Evolutionary conservation across 2,888 invertebrate genomes (phyloP).

Genomic region (Metopia argyrocephala): DNA sequence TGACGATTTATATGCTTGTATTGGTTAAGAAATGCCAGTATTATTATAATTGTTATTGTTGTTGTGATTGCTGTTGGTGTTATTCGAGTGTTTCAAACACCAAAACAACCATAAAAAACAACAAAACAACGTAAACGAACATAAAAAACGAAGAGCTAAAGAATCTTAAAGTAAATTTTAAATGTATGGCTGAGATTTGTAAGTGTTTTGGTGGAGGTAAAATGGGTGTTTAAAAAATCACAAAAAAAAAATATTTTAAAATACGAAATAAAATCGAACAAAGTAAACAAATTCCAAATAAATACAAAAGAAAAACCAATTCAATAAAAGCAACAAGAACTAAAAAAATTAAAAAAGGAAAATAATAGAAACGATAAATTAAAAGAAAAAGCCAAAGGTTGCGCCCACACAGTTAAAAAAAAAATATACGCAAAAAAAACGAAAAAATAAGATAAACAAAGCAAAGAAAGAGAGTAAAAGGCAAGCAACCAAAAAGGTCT

Average conservation of each 20-base stretch:
- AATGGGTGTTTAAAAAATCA: no score
- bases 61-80: no score
- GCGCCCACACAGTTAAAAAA: constrained; percentile 26
- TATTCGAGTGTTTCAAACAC: background rate
- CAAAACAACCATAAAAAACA: constrained; percentile 4
- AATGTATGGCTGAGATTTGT: no score
- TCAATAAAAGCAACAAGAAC: background rate
- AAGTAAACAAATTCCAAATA: background rate
- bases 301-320: constrained; percentile 1
- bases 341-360: constrained; percentile 6
- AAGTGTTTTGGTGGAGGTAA: no score
- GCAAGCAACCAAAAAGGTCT: background rate
- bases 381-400: constrained; percentile 20
- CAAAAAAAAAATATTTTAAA: no score
- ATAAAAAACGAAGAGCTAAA: no score
- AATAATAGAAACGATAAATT: background rate
- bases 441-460: background rate
- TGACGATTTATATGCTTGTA: no score
- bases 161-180: no score
- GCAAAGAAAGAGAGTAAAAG: background rate
- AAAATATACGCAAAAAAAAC: background rate
- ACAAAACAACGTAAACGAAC: background rate
- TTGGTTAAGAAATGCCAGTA: no score
- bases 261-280: no score
- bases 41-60: background rate